These are phyloP conservation scores for Bombus confusus DNA, from an alignment of 1,140 invertebrate species.

Conservation along the genomic window DNA sequence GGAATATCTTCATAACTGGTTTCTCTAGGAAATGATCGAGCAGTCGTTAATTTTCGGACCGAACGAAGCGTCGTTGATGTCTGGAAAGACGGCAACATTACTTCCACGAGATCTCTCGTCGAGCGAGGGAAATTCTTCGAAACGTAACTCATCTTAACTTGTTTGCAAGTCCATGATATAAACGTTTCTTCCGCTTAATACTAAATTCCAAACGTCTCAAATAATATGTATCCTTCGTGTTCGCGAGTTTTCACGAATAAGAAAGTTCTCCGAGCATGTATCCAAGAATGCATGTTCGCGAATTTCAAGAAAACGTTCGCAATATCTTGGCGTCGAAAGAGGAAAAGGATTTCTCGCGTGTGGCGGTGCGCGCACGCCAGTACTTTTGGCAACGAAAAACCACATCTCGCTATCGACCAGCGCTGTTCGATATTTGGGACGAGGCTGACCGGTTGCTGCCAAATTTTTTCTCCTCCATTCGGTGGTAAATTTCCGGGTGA, in stretches of 20 bases:
- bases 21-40: background rate
- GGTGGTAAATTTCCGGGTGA: constrained; percentile 23
- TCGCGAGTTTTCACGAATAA: background rate
- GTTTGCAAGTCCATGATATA: background rate
- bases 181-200: background rate
- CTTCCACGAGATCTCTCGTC: background rate
- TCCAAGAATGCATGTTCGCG: background rate
- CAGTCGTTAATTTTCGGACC: constrained; percentile 3
- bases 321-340: background rate
- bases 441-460: constrained; percentile 64
- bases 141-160: background rate
- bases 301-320: background rate
- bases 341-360: constrained; percentile 12
- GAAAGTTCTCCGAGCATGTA: background rate
- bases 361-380: background rate
- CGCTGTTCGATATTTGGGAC: constrained; percentile 63
- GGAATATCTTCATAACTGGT: too few relatives aligned
- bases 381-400: constrained; percentile 57
- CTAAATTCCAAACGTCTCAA: background rate
- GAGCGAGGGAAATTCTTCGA: background rate
- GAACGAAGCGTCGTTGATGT: too few relatives aligned
- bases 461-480: constrained; percentile 49
- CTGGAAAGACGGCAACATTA: background rate
- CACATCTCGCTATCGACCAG: constrained; percentile 61
- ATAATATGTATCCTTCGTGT: background rate